Evolutionary conservation across 2,888 invertebrate genomes (phyloP).

Genomic region (Spilosoma lubricipeda): DNA sequence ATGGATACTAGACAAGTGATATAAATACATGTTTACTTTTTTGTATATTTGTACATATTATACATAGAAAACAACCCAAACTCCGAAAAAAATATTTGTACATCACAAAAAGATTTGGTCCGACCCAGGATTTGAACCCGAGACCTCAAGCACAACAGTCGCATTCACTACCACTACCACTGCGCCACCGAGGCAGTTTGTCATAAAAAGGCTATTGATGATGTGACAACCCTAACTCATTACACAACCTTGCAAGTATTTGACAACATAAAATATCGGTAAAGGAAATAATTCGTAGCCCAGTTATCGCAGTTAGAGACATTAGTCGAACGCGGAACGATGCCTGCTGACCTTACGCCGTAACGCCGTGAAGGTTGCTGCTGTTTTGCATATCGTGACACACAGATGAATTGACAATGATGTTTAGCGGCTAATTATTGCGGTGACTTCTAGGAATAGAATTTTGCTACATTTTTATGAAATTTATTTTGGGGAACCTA

Average conservation of each 20-base stretch:
- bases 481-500: too few species aligned
- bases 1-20: too few species aligned
- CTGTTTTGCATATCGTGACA: constrained; percentile 45
- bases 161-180: too few species aligned
- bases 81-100: too few species aligned
- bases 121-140: too few species aligned
- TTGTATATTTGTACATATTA: too few species aligned
- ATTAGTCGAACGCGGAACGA: constrained; percentile 40
- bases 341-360: constrained; percentile 33
- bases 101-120: too few species aligned
- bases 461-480: background rate
- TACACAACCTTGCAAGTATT: constrained; percentile 16
- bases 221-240: constrained; percentile 2
- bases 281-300: constrained; percentile 23
- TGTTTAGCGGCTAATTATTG: constrained; percentile 9
- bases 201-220: too few species aligned
- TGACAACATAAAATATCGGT: constrained; percentile 15
- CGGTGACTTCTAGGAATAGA: background rate
- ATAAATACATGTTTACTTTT: too few species aligned
- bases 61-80: too few species aligned
- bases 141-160: too few species aligned
- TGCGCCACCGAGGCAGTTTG: too few species aligned
- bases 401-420: constrained; percentile 28
- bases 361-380: constrained; percentile 42
- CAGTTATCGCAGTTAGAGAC: constrained; percentile 26